A percentile compares a stretch with the other conserved stretches of the same genome.
Evolutionary conservation across 1,140 invertebrate species (phyloP).

Genomic region (Zaprionus lachaisei): DNA sequence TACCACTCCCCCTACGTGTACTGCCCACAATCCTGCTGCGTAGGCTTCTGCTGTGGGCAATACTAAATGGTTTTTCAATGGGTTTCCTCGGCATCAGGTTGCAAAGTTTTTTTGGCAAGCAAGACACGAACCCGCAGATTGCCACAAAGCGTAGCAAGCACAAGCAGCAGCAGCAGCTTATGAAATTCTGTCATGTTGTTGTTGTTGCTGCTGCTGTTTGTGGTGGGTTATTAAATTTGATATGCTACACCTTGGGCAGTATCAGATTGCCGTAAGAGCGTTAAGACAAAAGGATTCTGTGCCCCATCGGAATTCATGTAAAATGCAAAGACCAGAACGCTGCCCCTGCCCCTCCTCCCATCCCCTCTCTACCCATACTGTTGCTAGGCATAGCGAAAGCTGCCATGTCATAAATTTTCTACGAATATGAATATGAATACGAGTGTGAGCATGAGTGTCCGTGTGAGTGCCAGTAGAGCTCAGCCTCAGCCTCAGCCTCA

Average conservation of each 20-base stretch:
- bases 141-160: constrained; percentile 36
- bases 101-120: constrained; percentile 13
- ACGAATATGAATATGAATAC: constrained; percentile 45
- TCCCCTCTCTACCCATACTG: background rate
- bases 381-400: constrained; percentile 66
- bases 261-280: constrained; percentile 69
- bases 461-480: constrained; percentile 2
- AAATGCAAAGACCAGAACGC: constrained; percentile 67
- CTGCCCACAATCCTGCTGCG: constrained; percentile 14
- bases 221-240: constrained; percentile 80
- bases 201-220: constrained; percentile 38
- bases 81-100: constrained; percentile 38
- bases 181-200: constrained; percentile 53
- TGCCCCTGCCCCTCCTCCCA: background rate
- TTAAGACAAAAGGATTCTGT: constrained; percentile 36
- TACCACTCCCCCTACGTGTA: background rate
- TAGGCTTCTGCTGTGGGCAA: constrained; percentile 47
- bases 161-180: constrained; percentile 38
- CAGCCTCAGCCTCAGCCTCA: background rate
- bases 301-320: constrained; percentile 67
- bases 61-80: constrained; percentile 78
- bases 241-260: constrained; percentile 77
- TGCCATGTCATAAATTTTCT: constrained; percentile 79
- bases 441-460: constrained; percentile 3
- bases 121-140: constrained; percentile 58